Evolutionary conservation across 2,888 invertebrate genomes (phyloP).

Genomic region (Eupithecia abbreviata): DNA sequence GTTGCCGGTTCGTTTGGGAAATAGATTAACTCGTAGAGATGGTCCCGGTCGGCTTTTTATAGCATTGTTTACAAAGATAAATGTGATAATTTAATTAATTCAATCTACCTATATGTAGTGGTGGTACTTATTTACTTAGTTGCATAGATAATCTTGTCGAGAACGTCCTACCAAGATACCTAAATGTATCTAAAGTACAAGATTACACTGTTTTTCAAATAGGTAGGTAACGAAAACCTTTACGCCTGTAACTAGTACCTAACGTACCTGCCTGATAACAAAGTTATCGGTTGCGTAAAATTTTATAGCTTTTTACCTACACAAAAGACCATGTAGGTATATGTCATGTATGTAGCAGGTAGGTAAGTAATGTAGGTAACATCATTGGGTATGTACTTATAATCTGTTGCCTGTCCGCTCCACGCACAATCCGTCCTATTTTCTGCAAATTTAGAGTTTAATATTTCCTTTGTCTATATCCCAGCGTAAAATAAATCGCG

Average conservation of each 20-base stretch:
- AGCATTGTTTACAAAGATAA: slow-evolving; percentile 15
- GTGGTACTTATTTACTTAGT: too few species aligned
- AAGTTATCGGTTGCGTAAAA: slow-evolving; percentile 4
- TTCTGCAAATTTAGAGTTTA: neutral
- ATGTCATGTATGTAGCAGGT: neutral
- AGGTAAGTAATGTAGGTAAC: neutral
- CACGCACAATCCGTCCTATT: neutral
- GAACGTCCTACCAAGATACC: neutral
- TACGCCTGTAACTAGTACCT: neutral
- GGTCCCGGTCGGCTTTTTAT: slow-evolving; percentile 17
- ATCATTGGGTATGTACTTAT: too few species aligned
- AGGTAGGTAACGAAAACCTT: neutral
- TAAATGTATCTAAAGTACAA: neutral
- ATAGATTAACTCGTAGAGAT: slow-evolving; percentile 33
- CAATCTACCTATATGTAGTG: too few species aligned
- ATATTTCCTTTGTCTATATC: neutral
- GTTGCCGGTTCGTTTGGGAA: slow-evolving; percentile 47
- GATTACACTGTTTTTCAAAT: neutral
- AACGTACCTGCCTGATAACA: neutral
- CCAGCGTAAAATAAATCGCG: neutral
- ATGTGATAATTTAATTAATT: slow-evolving; percentile 3
- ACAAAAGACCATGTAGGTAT: neutral
- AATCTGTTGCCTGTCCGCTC: too few species aligned
- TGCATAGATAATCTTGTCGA: too few species aligned
- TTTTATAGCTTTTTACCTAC: neutral